phyloP scores from a whole-genome alignment of 2,888 invertebrate species.

The Conistra vaccinii region DNA sequence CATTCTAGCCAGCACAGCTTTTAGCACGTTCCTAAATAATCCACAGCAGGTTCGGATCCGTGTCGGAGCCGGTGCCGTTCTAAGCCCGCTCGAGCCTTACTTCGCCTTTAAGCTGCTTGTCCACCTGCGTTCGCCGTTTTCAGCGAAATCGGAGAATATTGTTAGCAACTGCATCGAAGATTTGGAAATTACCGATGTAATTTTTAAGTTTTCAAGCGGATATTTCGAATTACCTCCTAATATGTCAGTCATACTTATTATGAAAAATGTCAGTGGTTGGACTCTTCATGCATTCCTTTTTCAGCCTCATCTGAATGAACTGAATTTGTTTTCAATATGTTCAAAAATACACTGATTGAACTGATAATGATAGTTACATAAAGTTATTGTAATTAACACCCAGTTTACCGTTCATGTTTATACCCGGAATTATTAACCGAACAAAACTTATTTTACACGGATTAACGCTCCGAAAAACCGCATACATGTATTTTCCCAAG shows the following conservation, averaged over 20 bases:
- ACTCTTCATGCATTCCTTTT: neutral
- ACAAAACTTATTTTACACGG: constrained; percentile 36
- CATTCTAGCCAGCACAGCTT: constrained; percentile 9
- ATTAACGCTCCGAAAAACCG: constrained; percentile 57
- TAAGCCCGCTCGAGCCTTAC: constrained; percentile 49
- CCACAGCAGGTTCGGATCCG: constrained; percentile 22
- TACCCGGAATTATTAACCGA: constrained; percentile 21
- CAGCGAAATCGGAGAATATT: constrained; percentile 44
- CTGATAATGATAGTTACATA: constrained; percentile 8
- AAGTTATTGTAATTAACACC: constrained; percentile 37
- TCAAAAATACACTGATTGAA: neutral
- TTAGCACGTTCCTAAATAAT: constrained; percentile 52
- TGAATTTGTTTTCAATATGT: neutral
- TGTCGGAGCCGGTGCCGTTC: constrained; percentile 9
- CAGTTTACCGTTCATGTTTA: constrained; percentile 16
- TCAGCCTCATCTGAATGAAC: neutral
- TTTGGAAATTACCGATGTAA: neutral
- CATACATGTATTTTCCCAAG: constrained; percentile 72
- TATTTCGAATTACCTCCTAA: neutral
- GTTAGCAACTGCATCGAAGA: constrained; percentile 31
- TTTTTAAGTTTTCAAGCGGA: neutral
- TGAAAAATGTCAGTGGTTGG: neutral
- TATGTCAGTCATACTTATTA: neutral
- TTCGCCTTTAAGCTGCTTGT: constrained; percentile 52
- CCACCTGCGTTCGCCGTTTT: constrained; percentile 52